phyloP scores from a whole-genome alignment of 2,797 vertebrate genomes.

The Apogon talboti region DNA sequence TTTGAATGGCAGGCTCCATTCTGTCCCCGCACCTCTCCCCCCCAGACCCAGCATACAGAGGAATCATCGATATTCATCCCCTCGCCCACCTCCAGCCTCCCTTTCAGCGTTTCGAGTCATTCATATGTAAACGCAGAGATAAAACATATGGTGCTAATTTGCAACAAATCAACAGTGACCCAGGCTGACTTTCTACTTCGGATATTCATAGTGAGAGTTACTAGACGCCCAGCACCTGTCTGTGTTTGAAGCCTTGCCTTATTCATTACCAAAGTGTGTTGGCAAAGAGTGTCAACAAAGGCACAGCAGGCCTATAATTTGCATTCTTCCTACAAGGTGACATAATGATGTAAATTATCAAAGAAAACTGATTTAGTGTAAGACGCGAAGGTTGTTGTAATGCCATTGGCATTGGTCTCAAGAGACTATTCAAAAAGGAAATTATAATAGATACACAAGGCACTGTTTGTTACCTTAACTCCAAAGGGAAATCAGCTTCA shows the following conservation, averaged over 20 bases:
- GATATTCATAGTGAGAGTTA: constrained; percentile 70
- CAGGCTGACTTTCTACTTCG: constrained; percentile 61
- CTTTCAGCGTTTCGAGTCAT: constrained; percentile 73
- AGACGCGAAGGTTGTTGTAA: constrained; percentile 64
- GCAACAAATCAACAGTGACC: constrained; percentile 83
- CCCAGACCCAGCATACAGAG: constrained; percentile 38
- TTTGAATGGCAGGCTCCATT: constrained; percentile 73
- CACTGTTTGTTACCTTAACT: constrained; percentile 75
- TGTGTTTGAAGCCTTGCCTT: constrained; percentile 77
- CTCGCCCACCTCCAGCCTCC: constrained; percentile 57
- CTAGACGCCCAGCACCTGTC: constrained; percentile 76
- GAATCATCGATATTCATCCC: constrained; percentile 75
- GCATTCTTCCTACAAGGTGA: constrained; percentile 77
- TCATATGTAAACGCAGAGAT: constrained; percentile 81
- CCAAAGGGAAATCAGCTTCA: constrained; percentile 75
- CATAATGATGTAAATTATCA: constrained; percentile 82
- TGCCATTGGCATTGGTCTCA: constrained; percentile 68
- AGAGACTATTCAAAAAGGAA: constrained; percentile 73
- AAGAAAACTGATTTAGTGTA: constrained; percentile 74
- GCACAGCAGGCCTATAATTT: constrained; percentile 75
- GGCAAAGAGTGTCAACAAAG: constrained; percentile 76
- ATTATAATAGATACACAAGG: constrained; percentile 71
- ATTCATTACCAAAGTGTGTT: constrained; percentile 78
- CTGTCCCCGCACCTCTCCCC: constrained; percentile 21
- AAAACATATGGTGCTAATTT: constrained; percentile 83